Evolutionary conservation across 1,140 invertebrate genomes (phyloP), one percentile per base, ranked within the genome.

Genomic region (Caenorhabditis inopinata): DNA sequence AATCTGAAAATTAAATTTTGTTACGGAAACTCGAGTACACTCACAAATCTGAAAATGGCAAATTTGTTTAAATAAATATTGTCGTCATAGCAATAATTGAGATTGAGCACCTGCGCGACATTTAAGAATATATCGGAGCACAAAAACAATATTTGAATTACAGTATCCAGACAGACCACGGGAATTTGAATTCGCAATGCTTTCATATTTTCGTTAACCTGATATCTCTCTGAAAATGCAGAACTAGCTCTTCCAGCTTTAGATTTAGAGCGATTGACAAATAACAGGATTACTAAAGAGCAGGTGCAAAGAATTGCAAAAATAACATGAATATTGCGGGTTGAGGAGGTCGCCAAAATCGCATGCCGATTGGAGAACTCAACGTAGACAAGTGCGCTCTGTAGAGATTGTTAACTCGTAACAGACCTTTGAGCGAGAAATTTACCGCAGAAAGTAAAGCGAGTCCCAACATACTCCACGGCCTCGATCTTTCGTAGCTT

Each of bases 1-100:
- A 68, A 68, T 68, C 58, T 68, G 58, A 68, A 68, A 32, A 16
- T 4, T 32, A 16, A 16, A 7, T 42, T 18, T 6, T 48, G 9
- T 14, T 48, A 6, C 12, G 23, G 23, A 48, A n/a, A 7, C 27
- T 53, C 23, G 1, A 7, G n/a, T 16, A 11, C 5, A 68, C 58
- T 42, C 23, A 68, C 58, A 29, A 68, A 68, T 68, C 58, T 11
- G 11, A 68, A 68, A 1, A 16, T 18, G 0, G n/a, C 32, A 12
- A 68, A 68, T 11, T 68, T 68, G 4, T 38, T 35, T 18, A 68
- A 21, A 9, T 68, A 68, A 6, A 21, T 0, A 9, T 68, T 25
- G 32, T 68, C 58, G 32, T 68, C 58, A 68, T 68, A 68, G 58
- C 58, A 68, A 38, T 38, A 9, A 18, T 68, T 68, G 58, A 68